These are phyloP conservation scores for Myathropa florea DNA, from an alignment of 2,888 invertebrate species.

Conservation along the genomic window DNA sequence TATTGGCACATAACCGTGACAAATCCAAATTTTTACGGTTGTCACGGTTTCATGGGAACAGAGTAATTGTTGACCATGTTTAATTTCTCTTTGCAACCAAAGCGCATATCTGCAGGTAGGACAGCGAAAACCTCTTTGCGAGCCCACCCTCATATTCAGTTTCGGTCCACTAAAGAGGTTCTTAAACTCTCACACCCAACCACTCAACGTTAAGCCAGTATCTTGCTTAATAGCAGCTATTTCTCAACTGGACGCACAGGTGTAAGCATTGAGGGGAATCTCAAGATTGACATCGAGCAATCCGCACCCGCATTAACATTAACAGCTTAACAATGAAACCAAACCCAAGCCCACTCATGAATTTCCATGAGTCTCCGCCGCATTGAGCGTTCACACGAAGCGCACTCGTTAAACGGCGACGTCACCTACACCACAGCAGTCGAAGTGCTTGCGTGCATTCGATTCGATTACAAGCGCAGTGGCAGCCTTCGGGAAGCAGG, in stretches of 20 bases:
- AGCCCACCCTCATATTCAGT: not conserved
- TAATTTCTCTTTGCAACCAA: not conserved
- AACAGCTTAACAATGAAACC: conserved; percentile 22
- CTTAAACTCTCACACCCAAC: not conserved
- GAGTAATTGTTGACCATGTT: not conserved
- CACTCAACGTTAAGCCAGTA: conserved; percentile 10
- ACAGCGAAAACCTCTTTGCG: not conserved
- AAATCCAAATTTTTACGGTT: too few relatives aligned
- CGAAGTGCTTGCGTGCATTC: conserved; percentile 63
- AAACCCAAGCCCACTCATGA: conserved; percentile 20
- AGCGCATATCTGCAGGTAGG: not conserved
- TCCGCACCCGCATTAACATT: conserved; percentile 55
- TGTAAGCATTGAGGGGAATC: conserved; percentile 23
- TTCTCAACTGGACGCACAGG: conserved; percentile 38
- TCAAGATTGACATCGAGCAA: conserved; percentile 43
- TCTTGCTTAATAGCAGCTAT: conserved; percentile 29
- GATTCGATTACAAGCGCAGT: conserved; percentile 63
- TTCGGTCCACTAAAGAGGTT: not conserved
- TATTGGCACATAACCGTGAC: too few relatives aligned
- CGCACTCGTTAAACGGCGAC: conserved; percentile 2
- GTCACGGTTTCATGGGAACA: not conserved
- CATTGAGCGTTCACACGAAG: conserved; percentile 63
- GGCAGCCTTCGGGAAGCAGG: conserved; percentile 34
- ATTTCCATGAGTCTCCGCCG: conserved; percentile 55
- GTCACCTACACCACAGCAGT: conserved; percentile 2